These are phyloP conservation scores for Oreonectes daqikongensis DNA, from an alignment of 2,797 vertebrate species.

Conservation along the genomic window DNA sequence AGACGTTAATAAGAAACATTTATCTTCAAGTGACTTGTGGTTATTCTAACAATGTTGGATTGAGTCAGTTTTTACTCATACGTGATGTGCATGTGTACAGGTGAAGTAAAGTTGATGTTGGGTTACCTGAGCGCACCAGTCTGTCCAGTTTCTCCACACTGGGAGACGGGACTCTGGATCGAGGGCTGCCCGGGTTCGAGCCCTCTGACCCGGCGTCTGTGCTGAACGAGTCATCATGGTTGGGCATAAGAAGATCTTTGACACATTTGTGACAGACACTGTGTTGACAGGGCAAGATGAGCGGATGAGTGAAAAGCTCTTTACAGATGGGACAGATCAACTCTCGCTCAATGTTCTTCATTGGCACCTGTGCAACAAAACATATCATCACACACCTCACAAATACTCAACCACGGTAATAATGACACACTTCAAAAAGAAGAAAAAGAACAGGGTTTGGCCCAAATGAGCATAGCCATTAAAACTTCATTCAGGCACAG, in stretches of 20 bases:
- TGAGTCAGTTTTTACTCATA: neutral
- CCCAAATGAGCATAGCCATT: neutral
- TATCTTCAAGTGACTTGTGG: too few species aligned
- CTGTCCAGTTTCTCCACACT: constrained; percentile 93
- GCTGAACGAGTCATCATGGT: constrained; percentile 84
- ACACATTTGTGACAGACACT: constrained; percentile 96
- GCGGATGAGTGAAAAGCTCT: constrained; percentile 93
- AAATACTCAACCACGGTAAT: neutral
- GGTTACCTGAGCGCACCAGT: constrained; percentile 87
- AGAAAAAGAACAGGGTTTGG: neutral
- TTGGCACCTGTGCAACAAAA: constrained; percentile 80
- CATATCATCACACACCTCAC: constrained; percentile 1
- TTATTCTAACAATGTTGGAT: too few species aligned
- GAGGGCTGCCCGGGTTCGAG: constrained; percentile 91
- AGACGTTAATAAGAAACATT: too few species aligned
- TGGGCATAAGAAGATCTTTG: constrained; percentile 88
- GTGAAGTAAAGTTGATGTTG: too few species aligned
- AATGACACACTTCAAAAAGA: neutral
- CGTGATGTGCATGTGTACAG: too few species aligned
- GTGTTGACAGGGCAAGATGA: constrained; percentile 97
- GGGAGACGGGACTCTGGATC: constrained; percentile 83
- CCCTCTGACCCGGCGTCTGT: constrained; percentile 89
- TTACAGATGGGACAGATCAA: constrained; percentile 96
- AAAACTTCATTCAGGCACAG: neutral
- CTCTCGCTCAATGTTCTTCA: constrained; percentile 96